These are phyloP conservation scores for Chloroclysta siterata DNA, from an alignment of 2,888 invertebrate species.

Conservation along the genomic window DNA sequence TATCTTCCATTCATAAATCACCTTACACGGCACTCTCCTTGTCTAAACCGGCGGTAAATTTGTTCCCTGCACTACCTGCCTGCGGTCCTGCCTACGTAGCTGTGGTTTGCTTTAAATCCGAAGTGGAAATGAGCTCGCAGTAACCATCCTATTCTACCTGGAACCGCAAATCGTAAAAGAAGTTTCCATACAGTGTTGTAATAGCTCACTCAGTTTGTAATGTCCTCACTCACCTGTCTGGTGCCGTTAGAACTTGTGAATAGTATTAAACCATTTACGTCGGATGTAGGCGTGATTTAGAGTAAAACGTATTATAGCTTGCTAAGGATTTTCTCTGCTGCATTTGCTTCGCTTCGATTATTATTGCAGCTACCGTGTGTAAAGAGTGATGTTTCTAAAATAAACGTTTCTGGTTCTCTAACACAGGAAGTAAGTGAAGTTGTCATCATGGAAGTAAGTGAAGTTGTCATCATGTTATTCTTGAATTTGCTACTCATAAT, in stretches of 20 bases:
- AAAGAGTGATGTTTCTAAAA: neutral
- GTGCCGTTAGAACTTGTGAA: constrained; percentile 62
- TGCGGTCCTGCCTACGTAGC: constrained; percentile 54
- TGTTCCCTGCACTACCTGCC: constrained; percentile 43
- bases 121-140: constrained; percentile 73
- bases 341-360: neutral
- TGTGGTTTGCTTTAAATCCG: constrained; percentile 71
- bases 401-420: no score
- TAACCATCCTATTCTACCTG: constrained; percentile 61
- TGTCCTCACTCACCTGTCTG: constrained; percentile 71
- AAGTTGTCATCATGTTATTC: no score
- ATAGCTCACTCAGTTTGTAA: constrained; percentile 58
- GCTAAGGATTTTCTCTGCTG: neutral
- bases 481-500: no score
- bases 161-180: constrained; percentile 72
- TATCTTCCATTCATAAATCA: constrained; percentile 4
- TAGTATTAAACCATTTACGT: constrained; percentile 26
- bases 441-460: no score
- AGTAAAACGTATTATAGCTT: constrained; percentile 1
- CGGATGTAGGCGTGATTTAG: constrained; percentile 13
- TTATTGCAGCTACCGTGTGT: neutral
- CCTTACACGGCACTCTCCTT: constrained; percentile 11
- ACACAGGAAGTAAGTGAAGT: no score
- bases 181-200: constrained; percentile 62
- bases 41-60: constrained; percentile 37